Evolutionary conservation across 2,888 invertebrate genomes (phyloP), one percentile per base, ranked within the genome.

Genomic region (Hesperia comma): DNA sequence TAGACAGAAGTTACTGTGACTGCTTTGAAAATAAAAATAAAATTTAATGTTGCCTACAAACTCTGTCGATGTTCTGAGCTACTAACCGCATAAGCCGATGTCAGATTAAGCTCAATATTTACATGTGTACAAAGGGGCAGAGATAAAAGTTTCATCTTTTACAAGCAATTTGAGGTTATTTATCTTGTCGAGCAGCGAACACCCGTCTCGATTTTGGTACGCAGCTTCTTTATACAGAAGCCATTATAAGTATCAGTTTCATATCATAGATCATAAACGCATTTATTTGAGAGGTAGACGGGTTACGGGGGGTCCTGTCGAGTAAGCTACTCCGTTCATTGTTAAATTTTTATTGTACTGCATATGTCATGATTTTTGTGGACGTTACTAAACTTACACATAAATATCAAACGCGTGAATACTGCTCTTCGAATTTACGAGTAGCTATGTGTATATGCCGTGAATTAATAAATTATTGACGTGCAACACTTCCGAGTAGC

Each of bases 221-320:
- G 81, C 84, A 87, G 86, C 88, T 88, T 86, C 88, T 88, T 87
- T 88, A 90, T 87, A 92, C 92, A 89, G 92, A 90, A 92, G 92
- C 92, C 86, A 92, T 91, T 88, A 91, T 88, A 90, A 90, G 92
- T 92, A 92, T 92, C 92, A 89, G 86, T 92, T 92, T 90, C 92
- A 88, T 86, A 90, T 92, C 92, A 91, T 92, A 92, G 91, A 92
- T 92, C 92, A 92, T 91, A 90, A 88, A 88, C 79, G 83, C 88
- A 85, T 91, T 89, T 90, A 85, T 85, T 84, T 81, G 81, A 82
- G 78, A 78, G 78, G 75, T 80, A 77, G 81, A 77, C 82, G 79
- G 83, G 79, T 79, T 85, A 78, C 81, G 92, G 92, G 90, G 90
- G 91, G 91, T 90, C 91, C 83, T 80, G 83, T 80, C 83, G 77